Conservation (phyloP, 1,140 invertebrate species). For the Drosophila teissieri region DNA sequence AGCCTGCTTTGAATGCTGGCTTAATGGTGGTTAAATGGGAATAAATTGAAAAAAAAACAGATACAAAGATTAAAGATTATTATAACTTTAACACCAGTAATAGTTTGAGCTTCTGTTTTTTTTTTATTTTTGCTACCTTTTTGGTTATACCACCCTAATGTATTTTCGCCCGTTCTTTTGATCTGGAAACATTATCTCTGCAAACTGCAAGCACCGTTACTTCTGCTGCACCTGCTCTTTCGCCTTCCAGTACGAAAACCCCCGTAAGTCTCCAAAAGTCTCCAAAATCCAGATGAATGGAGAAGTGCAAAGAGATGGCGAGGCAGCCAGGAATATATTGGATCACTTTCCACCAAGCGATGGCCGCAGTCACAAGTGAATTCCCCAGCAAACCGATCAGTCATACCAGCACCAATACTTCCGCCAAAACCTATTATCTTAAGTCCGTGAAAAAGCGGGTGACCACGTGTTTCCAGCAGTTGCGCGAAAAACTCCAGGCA, state of each 20-base stretch:
- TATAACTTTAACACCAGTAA: too few species aligned
- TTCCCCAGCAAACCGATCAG: slow-evolving; percentile 75
- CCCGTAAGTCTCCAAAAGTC: slow-evolving; percentile 17
- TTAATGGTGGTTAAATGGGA: neutral
- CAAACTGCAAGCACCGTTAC: slow-evolving; percentile 16
- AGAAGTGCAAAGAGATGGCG: neutral
- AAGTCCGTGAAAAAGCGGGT: slow-evolving; percentile 62
- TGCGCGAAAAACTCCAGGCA: slow-evolving; percentile 51
- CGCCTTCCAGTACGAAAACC: slow-evolving; percentile 6
- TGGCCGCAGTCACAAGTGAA: slow-evolving; percentile 76
- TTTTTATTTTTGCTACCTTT: neutral
- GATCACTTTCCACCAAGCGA: slow-evolving; percentile 64
- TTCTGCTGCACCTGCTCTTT: neutral
- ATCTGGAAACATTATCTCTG: neutral
- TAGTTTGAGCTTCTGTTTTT: too few species aligned
- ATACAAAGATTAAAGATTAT: too few species aligned
- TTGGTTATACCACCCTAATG: neutral
- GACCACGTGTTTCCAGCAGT: slow-evolving; percentile 78
- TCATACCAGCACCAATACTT: slow-evolving; percentile 21
- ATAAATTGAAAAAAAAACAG: too few species aligned
- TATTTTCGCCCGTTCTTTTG: neutral
- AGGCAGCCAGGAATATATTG: neutral
- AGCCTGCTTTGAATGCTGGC: slow-evolving; percentile 17
- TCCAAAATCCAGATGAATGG: slow-evolving; percentile 6
- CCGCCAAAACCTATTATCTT: slow-evolving; percentile 35